phyloP scores from a whole-genome alignment of 2,888 invertebrate genomes.

The Tiphia femorata region DNA sequence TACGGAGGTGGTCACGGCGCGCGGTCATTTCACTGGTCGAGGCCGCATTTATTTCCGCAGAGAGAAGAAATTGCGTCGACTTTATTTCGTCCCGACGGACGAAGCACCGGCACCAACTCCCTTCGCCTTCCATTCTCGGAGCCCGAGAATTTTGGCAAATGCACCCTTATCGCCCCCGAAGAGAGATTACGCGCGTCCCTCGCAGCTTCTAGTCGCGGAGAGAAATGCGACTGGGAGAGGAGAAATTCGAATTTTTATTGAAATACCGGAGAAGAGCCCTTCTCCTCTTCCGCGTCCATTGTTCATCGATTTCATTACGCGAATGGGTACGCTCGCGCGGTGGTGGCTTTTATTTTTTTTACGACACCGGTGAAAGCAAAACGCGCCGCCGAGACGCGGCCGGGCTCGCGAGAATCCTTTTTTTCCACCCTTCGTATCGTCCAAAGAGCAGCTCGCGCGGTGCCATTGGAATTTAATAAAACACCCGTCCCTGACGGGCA shows the following conservation, averaged over 20 bases:
- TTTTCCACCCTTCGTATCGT: slow-evolving; percentile 37
- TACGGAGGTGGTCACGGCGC: too few species aligned
- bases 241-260: too few species aligned
- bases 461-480: slow-evolving; percentile 55
- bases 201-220: background rate
- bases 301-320: background rate
- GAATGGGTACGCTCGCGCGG: background rate
- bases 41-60: slow-evolving; percentile 12
- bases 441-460: too few species aligned
- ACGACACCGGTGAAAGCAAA: slow-evolving; percentile 32
- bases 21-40: slow-evolving; percentile 7
- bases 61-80: slow-evolving; percentile 22
- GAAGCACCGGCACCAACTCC: background rate
- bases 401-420: slow-evolving; percentile 33
- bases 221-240: background rate
- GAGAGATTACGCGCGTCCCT: background rate
- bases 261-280: too few species aligned
- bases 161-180: background rate
- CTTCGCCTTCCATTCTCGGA: too few species aligned
- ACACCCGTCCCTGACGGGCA: slow-evolving; percentile 34
- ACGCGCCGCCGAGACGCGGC: slow-evolving; percentile 26
- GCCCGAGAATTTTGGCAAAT: background rate
- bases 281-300: too few species aligned
- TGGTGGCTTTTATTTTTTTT: slow-evolving; percentile 32
- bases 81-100: slow-evolving; percentile 10